Base-by-base conservation (phyloP, 2,113 vertebrate species). In the Corydoras sp. region DNA sequence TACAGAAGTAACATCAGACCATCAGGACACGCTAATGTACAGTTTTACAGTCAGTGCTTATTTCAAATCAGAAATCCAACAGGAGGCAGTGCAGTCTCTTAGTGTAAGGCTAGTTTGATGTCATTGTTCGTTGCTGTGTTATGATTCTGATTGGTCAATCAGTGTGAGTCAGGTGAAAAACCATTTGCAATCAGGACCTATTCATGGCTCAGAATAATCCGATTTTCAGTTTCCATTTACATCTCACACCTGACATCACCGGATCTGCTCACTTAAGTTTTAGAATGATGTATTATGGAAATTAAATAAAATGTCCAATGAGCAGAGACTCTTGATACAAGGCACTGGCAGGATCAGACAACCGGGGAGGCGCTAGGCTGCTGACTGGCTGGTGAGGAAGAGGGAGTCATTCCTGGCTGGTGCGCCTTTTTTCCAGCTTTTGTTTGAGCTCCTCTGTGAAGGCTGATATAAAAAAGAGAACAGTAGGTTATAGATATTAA, bases 371-470 rank as follows among this genome's bases (percentile, higher is more conserved):
- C 76, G 76, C 77, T 61, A 66, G 72, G 64, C 54, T 74, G 58
- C 71, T 68, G 58, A n/a, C 51, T 68, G 72, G 72, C 48, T 18
- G 29, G 60, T 24, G 15, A 58, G 43, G 53, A 18, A 10, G 10
- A 68, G 10, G 13, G 31, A 30, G 31, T 88, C 75, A 90, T 54
- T 91, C 86, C 76, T 90, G 87, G 77, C 83, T 86, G 77, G 83
- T 87, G 72, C 81, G 83, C 63, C 89, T 83, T 79, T 82, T 88
- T 81, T 91, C 86, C 53, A 92, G 83, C 64, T 90, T 93, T 71
- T 81, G 64, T 75, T 88, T 88, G 13, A 94, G 88, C 68, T 95
- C 91, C 12, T 90, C 88, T 0, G 81, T 89, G 67, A 92, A 73
- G 0, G 77, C 87, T 85, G 87, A 43, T 53, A 58, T 65, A 78